Conservation (phyloP, 2,113 vertebrate genomes). For the Syngnathoides biaculeatus region DNA sequence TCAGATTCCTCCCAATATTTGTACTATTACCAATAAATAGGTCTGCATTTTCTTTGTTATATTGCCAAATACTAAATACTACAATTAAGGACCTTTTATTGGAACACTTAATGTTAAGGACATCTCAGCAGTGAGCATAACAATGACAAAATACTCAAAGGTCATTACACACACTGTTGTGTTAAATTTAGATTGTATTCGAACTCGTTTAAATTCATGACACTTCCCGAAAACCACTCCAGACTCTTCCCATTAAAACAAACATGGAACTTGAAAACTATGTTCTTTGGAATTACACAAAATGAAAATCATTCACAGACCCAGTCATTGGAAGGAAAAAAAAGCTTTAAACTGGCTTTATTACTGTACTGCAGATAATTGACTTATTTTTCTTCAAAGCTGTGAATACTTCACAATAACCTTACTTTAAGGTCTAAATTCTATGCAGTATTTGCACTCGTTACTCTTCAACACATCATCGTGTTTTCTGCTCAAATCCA, state of each 20-base stretch:
- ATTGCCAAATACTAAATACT: too few relatives aligned
- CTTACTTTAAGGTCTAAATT: conserved; percentile 3
- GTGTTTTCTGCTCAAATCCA: conserved; percentile 22
- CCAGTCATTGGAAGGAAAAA: not conserved
- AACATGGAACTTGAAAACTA: not conserved
- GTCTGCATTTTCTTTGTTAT: not conserved
- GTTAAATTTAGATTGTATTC: not conserved
- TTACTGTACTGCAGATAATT: not conserved
- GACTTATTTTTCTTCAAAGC: not conserved
- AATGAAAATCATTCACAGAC: not conserved
- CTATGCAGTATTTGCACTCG: conserved; percentile 1
- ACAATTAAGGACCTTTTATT: not conserved
- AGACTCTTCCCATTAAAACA: not conserved
- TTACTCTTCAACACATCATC: conserved; percentile 13
- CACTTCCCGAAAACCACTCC: not conserved
- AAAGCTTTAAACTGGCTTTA: not conserved
- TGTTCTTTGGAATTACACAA: not conserved
- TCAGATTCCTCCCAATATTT: not conserved
- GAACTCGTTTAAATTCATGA: not conserved
- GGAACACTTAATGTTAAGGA: not conserved
- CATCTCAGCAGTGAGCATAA: not conserved
- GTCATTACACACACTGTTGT: not conserved
- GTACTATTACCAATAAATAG: not conserved
- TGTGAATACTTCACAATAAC: not conserved
- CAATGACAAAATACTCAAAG: not conserved